Evolutionary conservation across 1,140 invertebrate species (phyloP).

Genomic region (Drosophila albomicans): DNA sequence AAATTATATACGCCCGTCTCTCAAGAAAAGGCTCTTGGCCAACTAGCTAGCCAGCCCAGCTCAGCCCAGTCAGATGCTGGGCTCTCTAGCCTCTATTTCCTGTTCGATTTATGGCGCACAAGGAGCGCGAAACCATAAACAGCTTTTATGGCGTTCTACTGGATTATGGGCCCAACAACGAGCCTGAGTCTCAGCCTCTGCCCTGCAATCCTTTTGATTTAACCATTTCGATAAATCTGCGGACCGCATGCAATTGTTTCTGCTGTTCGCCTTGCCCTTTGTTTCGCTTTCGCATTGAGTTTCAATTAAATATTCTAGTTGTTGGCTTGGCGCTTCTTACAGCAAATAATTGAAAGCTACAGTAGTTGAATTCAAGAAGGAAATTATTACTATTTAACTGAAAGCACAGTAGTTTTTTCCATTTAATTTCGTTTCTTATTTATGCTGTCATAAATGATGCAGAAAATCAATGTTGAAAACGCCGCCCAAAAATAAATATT

Average conservation of each 20-base stretch:
- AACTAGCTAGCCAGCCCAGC: not conserved
- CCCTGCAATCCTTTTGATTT: slow-evolving; percentile 66
- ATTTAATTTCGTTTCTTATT: not conserved
- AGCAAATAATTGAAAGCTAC: not conserved
- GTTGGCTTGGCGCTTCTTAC: slow-evolving; percentile 9
- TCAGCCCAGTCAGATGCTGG: slow-evolving; percentile 30
- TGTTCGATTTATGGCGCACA: slow-evolving; percentile 78
- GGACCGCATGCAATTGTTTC: slow-evolving; percentile 72
- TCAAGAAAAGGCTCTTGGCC: slow-evolving; percentile 14
- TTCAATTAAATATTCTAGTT: slow-evolving; percentile 55
- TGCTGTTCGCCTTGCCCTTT: slow-evolving; percentile 5
- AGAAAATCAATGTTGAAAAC: slow-evolving; percentile 27
- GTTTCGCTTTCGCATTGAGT: slow-evolving; percentile 24
- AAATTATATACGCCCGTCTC: slow-evolving; percentile 80
- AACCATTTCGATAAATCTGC: slow-evolving; percentile 72
- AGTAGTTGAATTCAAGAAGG: not conserved
- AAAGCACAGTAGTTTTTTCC: not conserved
- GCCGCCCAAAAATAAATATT: slow-evolving; percentile 23
- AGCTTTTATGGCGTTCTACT: slow-evolving; percentile 84
- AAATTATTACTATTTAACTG: no score
- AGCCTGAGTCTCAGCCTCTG: not conserved
- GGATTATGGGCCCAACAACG: slow-evolving; percentile 64
- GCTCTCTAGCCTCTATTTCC: slow-evolving; percentile 50
- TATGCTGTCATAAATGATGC: not conserved
- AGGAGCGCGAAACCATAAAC: slow-evolving; percentile 84